Evolutionary conservation across 2,797 vertebrate genomes (phyloP), one percentile per base, ranked within the genome.

Genomic region (Argyrosomus regius): DNA sequence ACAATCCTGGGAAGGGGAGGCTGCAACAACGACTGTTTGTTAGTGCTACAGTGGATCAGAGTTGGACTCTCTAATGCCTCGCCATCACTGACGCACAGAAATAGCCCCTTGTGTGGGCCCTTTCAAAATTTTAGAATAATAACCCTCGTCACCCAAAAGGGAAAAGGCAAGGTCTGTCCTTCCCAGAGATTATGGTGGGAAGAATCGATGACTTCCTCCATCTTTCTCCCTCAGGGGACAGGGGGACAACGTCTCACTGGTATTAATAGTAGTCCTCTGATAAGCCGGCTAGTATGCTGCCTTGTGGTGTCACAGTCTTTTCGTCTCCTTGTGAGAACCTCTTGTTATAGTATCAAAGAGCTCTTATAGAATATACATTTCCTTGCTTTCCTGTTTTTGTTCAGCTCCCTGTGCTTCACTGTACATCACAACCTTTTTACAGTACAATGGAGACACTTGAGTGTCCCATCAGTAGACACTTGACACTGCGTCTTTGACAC

Each of bases 201-300:
- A 94, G 92, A 95, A 95, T 94, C 91, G 5, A 93, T 94, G 85
- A 93, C 92, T 95, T 95, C 90, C 94, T 94, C 87, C 84, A 83
- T 92, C 79, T 82, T 70, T 78, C 72, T 69, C 80, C 88, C 93
- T 88, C 89, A 69, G 73, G 90, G 86, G 86, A 90, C 74, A 78
- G 57, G 46, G 79, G 73, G 82, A 92, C 85, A 84, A 75, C 79
- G 83, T 89, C 85, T 82, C 83, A 43, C 72, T 90, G 91, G 77
- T 94, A 93, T 93, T 91, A 93, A 94, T 93, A 94, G 91, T 79
- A 12, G 46, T 83, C 75, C 76, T 89, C 76, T 78, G 90, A 91
- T 93, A 88, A 89, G 83, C 70, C 41, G 0, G 57, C 70, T 65
- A 72, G 50, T 53, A 5, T 6, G 74, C 80, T 83, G 85, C 67